Conservation (phyloP, 1,140 invertebrate genomes). For the Leptopilina boulardi region DNA sequence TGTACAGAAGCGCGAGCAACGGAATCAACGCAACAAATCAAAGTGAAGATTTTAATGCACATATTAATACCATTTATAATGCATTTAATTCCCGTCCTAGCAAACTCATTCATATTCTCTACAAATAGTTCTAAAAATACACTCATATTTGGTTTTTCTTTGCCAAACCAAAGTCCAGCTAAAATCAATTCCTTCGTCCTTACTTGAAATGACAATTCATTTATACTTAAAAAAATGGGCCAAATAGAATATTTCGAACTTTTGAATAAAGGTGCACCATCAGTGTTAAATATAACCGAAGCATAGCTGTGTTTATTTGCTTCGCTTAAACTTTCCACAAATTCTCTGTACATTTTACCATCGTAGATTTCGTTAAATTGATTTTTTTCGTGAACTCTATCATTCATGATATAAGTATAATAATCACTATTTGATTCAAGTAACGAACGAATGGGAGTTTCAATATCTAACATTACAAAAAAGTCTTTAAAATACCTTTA, state of each 20-base stretch:
- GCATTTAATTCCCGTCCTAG: conserved; percentile 21
- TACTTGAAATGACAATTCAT: conserved; percentile 32
- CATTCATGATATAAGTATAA: conserved; percentile 7
- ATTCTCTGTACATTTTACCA: neutral
- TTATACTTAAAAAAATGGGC: conserved; percentile 38
- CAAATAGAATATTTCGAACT: conserved; percentile 39
- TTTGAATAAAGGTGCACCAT: conserved; percentile 32
- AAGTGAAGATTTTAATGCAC: conserved; percentile 18
- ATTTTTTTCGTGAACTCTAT: neutral
- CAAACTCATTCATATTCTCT: conserved; percentile 30
- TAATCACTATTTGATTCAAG: conserved; percentile 4
- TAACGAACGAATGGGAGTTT: neutral
- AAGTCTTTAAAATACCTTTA: conserved; percentile 22
- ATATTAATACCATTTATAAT: conserved; percentile 1
- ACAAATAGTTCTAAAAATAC: conserved; percentile 39
- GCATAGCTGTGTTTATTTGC: neutral
- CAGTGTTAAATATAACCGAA: conserved; percentile 37
- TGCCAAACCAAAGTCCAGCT: conserved; percentile 36
- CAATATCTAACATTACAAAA: conserved; percentile 17
- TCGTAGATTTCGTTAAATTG: neutral
- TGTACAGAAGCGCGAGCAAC: conserved; percentile 32
- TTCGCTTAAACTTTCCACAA: neutral
- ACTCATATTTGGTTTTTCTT: too few relatives aligned
- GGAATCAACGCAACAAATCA: conserved; percentile 31
- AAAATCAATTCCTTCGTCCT: conserved; percentile 22